phyloP scores from a whole-genome alignment of 2,888 invertebrate genomes.

The Ellobium chinense region DNA sequence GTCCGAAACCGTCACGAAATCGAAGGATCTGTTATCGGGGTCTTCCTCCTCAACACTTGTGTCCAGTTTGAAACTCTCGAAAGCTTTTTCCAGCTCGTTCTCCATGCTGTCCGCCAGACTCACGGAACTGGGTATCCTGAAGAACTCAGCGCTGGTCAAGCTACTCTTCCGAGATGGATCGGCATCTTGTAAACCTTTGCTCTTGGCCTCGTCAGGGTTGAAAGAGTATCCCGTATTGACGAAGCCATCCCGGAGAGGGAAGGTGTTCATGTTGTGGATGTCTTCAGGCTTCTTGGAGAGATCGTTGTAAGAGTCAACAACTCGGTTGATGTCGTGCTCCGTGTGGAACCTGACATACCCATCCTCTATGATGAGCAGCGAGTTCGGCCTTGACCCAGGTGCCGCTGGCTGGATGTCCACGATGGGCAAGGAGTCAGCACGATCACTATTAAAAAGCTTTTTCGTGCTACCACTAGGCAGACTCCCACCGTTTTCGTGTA shows the following conservation, averaged over 20 bases:
- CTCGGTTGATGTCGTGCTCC: slow-evolving; percentile 55
- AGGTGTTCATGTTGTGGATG: slow-evolving; percentile 20
- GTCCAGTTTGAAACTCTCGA: slow-evolving; percentile 50
- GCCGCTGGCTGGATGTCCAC: slow-evolving; percentile 40
- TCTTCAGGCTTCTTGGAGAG: slow-evolving; percentile 46
- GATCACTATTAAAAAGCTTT: background rate
- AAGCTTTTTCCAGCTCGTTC: slow-evolving; percentile 67
- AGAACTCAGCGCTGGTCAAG: slow-evolving; percentile 58
- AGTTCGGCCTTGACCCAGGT: slow-evolving; percentile 53
- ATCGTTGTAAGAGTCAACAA: slow-evolving; percentile 35
- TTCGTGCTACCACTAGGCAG: slow-evolving; percentile 4
- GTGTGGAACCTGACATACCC: slow-evolving; percentile 91
- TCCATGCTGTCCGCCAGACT: slow-evolving; percentile 73
- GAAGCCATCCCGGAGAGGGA: slow-evolving; percentile 29
- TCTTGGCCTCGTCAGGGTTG: background rate
- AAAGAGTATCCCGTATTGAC: slow-evolving; percentile 40
- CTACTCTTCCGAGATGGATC: slow-evolving; percentile 51
- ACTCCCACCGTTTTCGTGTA: background rate
- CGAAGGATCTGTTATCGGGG: background rate
- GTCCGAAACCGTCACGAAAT: background rate
- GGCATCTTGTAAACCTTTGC: background rate
- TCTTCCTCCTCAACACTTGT: background rate
- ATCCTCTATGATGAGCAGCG: slow-evolving; percentile 94
- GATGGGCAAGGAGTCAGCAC: slow-evolving; percentile 43
- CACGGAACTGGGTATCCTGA: slow-evolving; percentile 68